A percentile compares a stretch with the other conserved stretches of the same genome.
Conservation (phyloP, 2,888 invertebrate genomes). For the Chrysolina americana region DNA sequence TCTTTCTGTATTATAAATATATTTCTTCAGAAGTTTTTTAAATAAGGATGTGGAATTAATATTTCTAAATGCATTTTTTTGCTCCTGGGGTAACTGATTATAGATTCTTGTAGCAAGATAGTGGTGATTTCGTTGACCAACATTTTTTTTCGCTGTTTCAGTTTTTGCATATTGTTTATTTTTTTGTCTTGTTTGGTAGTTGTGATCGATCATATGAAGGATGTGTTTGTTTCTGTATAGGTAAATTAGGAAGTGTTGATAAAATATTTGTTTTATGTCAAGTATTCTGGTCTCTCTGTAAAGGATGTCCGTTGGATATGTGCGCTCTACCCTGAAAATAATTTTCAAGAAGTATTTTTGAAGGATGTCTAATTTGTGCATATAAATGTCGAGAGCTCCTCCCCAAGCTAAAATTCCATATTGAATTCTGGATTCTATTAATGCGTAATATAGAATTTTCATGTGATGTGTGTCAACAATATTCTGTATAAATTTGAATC, state of each 20-base stretch:
- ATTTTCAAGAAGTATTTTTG: not conserved
- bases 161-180: not conserved
- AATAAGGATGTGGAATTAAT: conserved; percentile 9
- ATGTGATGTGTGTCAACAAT: too few relatives aligned
- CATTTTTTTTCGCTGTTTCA: conserved; percentile 9
- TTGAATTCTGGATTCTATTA: too few relatives aligned
- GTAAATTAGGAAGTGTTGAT: conserved; percentile 4
- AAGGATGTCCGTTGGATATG: conserved; percentile 6
- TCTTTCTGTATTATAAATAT: too few relatives aligned
- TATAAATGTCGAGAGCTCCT: not conserved
- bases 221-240: too few relatives aligned
- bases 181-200: not conserved
- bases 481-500: too few relatives aligned
- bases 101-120: too few relatives aligned
- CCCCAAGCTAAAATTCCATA: too few relatives aligned
- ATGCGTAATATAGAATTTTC: too few relatives aligned
- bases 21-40: conserved; percentile 1
- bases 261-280: conserved; percentile 10
- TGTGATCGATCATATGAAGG: too few relatives aligned
- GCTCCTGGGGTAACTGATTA: conserved; percentile 21
- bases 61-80: too few relatives aligned
- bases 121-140: conserved; percentile 20
- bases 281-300: too few relatives aligned
- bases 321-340: not conserved
- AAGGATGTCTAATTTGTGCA: not conserved